These are phyloP conservation scores for Stigmatopora nigra DNA, from an alignment of 2,113 vertebrate genomes.

Conservation along the genomic window DNA sequence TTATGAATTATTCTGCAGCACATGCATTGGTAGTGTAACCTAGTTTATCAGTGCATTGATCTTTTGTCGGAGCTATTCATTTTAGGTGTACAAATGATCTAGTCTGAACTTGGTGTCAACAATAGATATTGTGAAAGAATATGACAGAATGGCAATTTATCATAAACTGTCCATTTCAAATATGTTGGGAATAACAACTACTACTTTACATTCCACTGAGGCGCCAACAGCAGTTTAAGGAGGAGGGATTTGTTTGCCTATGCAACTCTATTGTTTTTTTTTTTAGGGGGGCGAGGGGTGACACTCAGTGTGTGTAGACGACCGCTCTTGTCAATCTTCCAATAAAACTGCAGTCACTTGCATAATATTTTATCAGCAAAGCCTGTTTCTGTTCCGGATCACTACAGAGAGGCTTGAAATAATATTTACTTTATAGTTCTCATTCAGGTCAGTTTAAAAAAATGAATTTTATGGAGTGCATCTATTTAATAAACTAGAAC, in stretches of 20 bases:
- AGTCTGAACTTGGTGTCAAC: conserved; percentile 14
- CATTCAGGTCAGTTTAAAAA: conserved; percentile 2
- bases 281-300: not conserved
- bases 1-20: conserved; percentile 8
- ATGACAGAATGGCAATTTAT: not conserved
- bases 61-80: not conserved
- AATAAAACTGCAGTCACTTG: not conserved
- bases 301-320: conserved; percentile 1
- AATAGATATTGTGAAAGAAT: not conserved
- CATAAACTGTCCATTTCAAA: not conserved
- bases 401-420: not conserved
- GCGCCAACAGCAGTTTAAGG: not conserved
- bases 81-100: conserved; percentile 2
- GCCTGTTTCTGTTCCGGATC: not conserved
- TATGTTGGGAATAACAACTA: not conserved
- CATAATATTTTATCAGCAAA: not conserved
- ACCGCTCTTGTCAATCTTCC: not conserved
- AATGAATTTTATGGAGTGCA: not conserved
- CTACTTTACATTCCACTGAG: not conserved
- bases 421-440: not conserved
- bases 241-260: not conserved
- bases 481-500: not conserved
- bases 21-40: conserved; percentile 1
- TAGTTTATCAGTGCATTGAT: conserved; percentile 20
- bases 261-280: not conserved